Conservation (phyloP, 2,888 invertebrate species). For the Agriotes lineatus region DNA sequence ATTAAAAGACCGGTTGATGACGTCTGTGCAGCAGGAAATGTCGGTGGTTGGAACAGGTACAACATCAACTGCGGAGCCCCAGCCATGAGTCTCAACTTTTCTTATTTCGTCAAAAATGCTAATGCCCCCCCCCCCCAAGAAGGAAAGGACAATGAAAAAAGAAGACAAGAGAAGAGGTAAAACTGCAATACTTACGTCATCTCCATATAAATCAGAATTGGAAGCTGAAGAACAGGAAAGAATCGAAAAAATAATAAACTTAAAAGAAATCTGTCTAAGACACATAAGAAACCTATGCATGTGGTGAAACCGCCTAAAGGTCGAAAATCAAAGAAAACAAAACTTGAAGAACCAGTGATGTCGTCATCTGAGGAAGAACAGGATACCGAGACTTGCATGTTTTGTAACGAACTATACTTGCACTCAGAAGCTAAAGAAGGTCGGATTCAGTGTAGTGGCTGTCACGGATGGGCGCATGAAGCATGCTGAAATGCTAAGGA, state of each 20-base stretch:
- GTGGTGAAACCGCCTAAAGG: not conserved
- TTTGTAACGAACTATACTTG: no score
- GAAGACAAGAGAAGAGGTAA: conserved; percentile 1
- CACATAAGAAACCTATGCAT: not conserved
- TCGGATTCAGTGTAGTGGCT: not conserved
- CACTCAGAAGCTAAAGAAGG: not conserved
- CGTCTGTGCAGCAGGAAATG: not conserved
- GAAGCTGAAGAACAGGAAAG: not conserved
- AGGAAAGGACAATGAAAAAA: not conserved
- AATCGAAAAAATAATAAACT: not conserved
- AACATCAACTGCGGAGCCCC: not conserved
- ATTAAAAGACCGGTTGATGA: not conserved
- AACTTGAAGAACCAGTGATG: not conserved
- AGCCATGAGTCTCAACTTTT: not conserved
- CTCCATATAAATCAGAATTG: not conserved
- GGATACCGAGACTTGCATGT: not conserved
- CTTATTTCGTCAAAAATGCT: not conserved
- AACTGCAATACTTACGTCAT: not conserved
- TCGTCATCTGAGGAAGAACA: not conserved
- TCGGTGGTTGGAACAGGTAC: not conserved
- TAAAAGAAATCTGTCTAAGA: not conserved
- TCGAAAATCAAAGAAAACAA: not conserved
- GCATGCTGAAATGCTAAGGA: not conserved
- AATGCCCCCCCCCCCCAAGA: not conserved
- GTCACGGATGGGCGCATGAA: not conserved